phyloP scores from a whole-genome alignment of 2,113 vertebrate species.

The Tyrannus savana region DNA sequence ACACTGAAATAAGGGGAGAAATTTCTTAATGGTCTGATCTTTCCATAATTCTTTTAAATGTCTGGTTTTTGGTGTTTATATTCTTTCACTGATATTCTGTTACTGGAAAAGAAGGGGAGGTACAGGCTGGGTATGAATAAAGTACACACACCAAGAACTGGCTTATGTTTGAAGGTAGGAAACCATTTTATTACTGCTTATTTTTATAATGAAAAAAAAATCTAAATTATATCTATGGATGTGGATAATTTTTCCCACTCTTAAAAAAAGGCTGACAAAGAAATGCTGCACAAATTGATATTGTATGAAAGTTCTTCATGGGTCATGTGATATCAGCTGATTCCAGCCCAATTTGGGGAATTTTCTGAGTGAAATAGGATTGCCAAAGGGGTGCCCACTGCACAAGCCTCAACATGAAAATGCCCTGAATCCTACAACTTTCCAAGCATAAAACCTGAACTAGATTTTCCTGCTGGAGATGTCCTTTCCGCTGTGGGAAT shows the following conservation, averaged over 20 bases:
- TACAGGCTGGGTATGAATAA: neutral
- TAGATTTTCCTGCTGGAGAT: neutral
- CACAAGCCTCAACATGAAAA: neutral
- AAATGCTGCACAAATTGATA: neutral
- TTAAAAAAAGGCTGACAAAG: neutral
- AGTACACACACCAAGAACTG: fast-evolving
- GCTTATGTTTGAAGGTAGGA: neutral
- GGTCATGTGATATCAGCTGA: neutral
- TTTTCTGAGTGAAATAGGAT: neutral
- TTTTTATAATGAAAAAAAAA: neutral
- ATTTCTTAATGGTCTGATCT: neutral
- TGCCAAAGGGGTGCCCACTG: neutral
- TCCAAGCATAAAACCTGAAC: neutral
- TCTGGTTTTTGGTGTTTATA: neutral
- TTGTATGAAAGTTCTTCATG: neutral
- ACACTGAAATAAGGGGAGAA: neutral
- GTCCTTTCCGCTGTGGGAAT: neutral
- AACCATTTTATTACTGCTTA: neutral
- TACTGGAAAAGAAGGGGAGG: neutral
- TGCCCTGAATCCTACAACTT: neutral
- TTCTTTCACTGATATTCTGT: neutral
- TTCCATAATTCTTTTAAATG: neutral
- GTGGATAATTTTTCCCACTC: neutral
- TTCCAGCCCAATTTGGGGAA: neutral
- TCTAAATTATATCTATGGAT: neutral